A percentile compares a stretch with the other conserved stretches of the same genome.
Evolutionary conservation across 2,888 invertebrate species (phyloP).

Genomic region (Augochlorella aurata): DNA sequence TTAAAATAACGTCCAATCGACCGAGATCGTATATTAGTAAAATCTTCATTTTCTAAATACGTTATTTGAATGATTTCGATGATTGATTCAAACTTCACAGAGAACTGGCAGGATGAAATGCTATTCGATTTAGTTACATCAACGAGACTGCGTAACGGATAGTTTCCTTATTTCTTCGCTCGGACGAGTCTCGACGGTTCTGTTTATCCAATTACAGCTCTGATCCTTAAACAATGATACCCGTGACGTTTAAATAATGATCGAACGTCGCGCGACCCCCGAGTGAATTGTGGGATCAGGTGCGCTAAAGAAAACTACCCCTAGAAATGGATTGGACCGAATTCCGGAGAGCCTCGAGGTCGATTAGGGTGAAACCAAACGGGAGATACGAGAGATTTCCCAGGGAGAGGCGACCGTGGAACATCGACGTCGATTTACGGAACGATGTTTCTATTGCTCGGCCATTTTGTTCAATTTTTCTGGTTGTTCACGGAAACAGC

Average conservation of each 20-base stretch:
- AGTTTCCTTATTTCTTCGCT: neutral
- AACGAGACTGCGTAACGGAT: neutral
- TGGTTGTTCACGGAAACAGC: constrained; percentile 30
- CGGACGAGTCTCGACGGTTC: neutral
- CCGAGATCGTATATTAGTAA: neutral
- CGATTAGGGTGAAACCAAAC: constrained; percentile 70
- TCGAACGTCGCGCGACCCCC: constrained; percentile 38
- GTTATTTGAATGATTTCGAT: neutral
- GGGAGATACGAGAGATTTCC: constrained; percentile 69
- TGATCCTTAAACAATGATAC: constrained; percentile 65
- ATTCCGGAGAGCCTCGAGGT: constrained; percentile 66
- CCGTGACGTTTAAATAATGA: constrained; percentile 66
- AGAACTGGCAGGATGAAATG: neutral
- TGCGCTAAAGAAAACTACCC: constrained; percentile 67
- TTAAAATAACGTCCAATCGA: neutral
- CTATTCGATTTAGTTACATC: neutral
- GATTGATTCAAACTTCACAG: neutral
- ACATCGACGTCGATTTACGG: constrained; percentile 66
- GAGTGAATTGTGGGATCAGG: constrained; percentile 63
- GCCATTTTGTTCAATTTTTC: constrained; percentile 53
- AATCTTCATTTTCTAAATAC: neutral
- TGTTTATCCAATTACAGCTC: constrained; percentile 31
- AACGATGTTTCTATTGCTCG: constrained; percentile 57
- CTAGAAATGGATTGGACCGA: constrained; percentile 69
- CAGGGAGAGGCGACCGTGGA: constrained; percentile 52